Percentiles rank a stretch among this genome's conserved stretches.
phyloP scores from a whole-genome alignment of 2,797 vertebrate genomes.

The Danio aesculapii region DNA sequence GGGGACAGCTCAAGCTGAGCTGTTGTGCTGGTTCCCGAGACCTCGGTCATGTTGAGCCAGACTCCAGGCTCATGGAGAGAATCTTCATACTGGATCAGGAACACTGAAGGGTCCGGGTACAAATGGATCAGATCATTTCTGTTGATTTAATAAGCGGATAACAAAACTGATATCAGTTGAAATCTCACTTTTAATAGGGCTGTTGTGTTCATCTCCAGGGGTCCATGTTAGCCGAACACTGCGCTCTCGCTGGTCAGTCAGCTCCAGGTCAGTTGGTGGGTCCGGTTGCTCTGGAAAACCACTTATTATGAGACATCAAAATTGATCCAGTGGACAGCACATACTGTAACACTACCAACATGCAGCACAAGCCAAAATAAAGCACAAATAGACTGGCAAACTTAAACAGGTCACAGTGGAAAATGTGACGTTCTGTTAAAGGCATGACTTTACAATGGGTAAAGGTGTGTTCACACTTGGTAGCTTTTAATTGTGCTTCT shows the following conservation, averaged over 20 bases:
- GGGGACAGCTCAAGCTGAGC: slow-evolving; percentile 87
- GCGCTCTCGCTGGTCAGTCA: slow-evolving; percentile 88
- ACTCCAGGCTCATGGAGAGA: slow-evolving; percentile 85
- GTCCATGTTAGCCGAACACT: slow-evolving; percentile 90
- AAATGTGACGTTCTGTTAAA: slow-evolving; percentile 26
- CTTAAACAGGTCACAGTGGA: background rate
- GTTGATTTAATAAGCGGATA: background rate
- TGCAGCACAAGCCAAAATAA: slow-evolving; percentile 28
- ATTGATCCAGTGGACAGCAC: background rate
- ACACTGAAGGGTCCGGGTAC: slow-evolving; percentile 73
- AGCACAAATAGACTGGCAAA: background rate
- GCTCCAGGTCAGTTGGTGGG: slow-evolving; percentile 89
- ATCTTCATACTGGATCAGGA: slow-evolving; percentile 91
- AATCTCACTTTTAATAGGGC: slow-evolving; percentile 86
- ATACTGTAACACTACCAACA: background rate
- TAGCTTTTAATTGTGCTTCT: too few species aligned
- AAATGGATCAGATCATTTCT: slow-evolving; percentile 1
- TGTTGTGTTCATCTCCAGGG: slow-evolving; percentile 94
- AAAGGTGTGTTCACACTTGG: background rate
- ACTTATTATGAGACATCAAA: background rate
- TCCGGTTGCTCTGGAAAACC: slow-evolving; percentile 85
- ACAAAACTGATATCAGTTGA: background rate
- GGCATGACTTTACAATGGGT: background rate
- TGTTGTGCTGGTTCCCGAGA: slow-evolving; percentile 82
- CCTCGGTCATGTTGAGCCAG: slow-evolving; percentile 88